Base-by-base conservation (phyloP, 2,888 invertebrate species). In the Thymelicus acteon region DNA sequence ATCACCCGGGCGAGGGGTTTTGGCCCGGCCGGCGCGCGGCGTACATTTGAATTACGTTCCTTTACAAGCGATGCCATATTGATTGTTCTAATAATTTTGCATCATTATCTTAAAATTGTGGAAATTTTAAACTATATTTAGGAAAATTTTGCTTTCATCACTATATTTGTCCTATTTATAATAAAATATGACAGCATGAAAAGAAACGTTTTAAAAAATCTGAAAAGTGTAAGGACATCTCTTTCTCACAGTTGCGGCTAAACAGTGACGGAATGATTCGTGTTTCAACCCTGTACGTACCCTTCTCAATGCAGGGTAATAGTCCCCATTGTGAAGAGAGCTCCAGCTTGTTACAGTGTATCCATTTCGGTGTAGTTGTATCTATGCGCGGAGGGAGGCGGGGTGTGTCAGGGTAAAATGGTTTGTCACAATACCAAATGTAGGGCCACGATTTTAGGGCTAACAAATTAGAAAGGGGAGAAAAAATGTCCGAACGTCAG, bases 401-500 rank as follows among this genome's bases (percentile, higher is more conserved):
- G 70, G 73, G 75, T 57, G 75, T 82, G 65, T 80, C 82, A 73
- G 57, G 49, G 73, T 73, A 76, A 13, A 74, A 15, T 84, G 82
- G 89, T 76, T 77, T 71, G 69, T 72, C 67, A 73, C 74, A 70
- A 71, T 72, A 74, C 74, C 74, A 77, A 79, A 78, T 80, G 78
- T 85, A 86, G 87, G 85, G 85, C 84, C 85, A 82, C 88, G 88
- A 88, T 89, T 90, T 92, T 90, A 88, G 92, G 91, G 90, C 87
- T 85, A 86, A 90, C 90, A 91, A 92, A 92, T 91, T 90, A 90
- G 87, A 85, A 85, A 88, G 86, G 91, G 92, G 86, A 86, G 85
- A 90, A 90, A 87, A 90, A 90, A 85, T 86, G 85, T 83, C 83
- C 80, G 79, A 89, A 86, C 85, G 87, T 89, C 87, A 89, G 86